Base-by-base conservation (phyloP, 2,113 vertebrate genomes). In the Salvelinus sp. region DNA sequence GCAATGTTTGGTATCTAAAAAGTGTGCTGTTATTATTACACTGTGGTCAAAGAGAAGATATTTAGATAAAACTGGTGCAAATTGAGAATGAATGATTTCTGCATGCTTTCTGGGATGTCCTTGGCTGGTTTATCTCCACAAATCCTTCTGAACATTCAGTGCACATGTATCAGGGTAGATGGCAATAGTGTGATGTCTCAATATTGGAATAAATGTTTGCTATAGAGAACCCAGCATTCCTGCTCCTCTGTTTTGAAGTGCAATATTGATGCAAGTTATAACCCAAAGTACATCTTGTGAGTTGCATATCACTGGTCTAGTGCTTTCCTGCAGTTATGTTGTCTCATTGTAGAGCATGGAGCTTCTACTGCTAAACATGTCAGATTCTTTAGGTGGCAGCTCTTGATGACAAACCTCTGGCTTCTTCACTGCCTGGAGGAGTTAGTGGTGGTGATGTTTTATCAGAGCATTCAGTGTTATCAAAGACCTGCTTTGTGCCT, bases 141-240 rank as follows among this genome's bases (percentile, higher is more conserved):
- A 33, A 28, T 62, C 30, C 18, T 33, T 60, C 58, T 62, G 18
- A 73, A 18, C 72, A 25, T 44, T 14, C 28, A n/a, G 30, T 22
- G 75, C 82, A 87, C 69, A 16, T 68, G 81, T 75, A 81, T 85
- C 76, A 80, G 85, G 79, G 71, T 86, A 74, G 83, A 78, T 76
- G 67, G 76, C 74, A 80, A 76, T 64, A 84, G 79, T 89, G 80
- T 72, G 71, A 76, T 89, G 82, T 91, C 81, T 78, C 64, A 84
- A 84, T 81, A 88, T 80, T 91, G 80, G 76, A 92, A 92, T 93
- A 93, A 91, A 92, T 82, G 87, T 92, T 90, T 90, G 85, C 69
- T 85, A 76, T 84, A 83, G 73, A 58, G 65, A 69, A 63, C 30
- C 63, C 6, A 14, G 25, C 6, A 44, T 72, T 68, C 71, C 66